Evolutionary conservation across 2,797 vertebrate species (phyloP).

Genomic region (Hippocampus kuda): DNA sequence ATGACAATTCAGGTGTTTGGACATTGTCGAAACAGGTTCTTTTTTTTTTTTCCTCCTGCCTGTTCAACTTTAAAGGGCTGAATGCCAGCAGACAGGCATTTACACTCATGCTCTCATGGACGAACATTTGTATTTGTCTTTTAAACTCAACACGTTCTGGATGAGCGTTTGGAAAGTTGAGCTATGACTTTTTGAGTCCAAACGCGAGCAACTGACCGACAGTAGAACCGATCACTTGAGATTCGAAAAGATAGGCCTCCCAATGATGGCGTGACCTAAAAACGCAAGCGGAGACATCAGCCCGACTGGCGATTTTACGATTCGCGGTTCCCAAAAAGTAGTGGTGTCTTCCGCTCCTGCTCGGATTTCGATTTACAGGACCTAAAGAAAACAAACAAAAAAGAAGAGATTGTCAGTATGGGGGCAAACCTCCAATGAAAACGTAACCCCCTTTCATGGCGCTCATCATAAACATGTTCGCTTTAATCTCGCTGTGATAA

Average conservation of each 20-base stretch:
- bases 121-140: constrained; percentile 4
- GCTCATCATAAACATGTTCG: not conserved
- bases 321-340: no score
- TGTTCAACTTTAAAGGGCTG: constrained; percentile 12
- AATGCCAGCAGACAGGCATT: constrained; percentile 42
- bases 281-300: no score
- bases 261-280: no score
- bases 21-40: not conserved
- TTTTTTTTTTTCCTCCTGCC: not conserved
- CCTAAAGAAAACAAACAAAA: no score
- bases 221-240: not conserved
- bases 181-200: not conserved
- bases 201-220: not conserved
- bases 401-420: no score
- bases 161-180: not conserved
- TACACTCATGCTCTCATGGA: constrained; percentile 25
- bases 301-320: no score
- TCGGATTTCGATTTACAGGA: no score
- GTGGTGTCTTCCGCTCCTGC: no score
- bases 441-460: not conserved
- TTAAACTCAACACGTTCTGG: not conserved
- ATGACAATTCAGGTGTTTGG: constrained; percentile 28
- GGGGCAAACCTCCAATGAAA: not conserved
- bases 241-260: no score
- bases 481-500: constrained; percentile 39